These are phyloP conservation scores for Hypomecis atomaria DNA, from an alignment of 2,888 invertebrate species.

Conservation along the genomic window DNA sequence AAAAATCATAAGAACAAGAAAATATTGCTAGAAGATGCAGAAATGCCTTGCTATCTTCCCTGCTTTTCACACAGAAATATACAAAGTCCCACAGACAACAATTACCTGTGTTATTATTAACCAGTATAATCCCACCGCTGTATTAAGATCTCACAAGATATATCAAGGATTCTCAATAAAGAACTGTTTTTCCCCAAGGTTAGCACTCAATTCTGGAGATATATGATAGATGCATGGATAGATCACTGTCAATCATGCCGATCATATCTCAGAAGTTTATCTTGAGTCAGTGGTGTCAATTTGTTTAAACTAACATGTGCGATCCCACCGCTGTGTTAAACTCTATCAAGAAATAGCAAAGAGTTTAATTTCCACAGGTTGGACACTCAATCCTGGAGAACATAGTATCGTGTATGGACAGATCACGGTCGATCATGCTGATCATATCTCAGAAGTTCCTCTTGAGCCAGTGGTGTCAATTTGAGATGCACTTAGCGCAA, in stretches of 20 bases:
- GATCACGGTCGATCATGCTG: slow-evolving; percentile 86
- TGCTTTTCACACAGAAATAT: too few species aligned
- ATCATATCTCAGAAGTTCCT: slow-evolving; percentile 87
- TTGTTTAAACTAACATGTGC: slow-evolving; percentile 57
- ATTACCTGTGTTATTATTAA: too few species aligned
- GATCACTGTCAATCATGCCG: slow-evolving; percentile 86
- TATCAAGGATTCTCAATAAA: too few species aligned
- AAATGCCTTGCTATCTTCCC: too few species aligned
- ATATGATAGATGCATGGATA: slow-evolving; percentile 88
- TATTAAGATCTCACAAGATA: too few species aligned
- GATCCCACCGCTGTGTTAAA: too few species aligned
- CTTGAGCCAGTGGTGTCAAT: slow-evolving; percentile 89
- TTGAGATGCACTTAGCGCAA: slow-evolving; percentile 89
- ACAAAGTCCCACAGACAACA: too few species aligned
- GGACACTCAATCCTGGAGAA: slow-evolving; percentile 89
- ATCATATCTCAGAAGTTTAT: slow-evolving; percentile 87
- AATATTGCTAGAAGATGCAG: too few species aligned
- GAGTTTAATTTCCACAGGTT: slow-evolving; percentile 65
- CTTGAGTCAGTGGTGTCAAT: slow-evolving; percentile 89
- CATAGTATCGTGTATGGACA: slow-evolving; percentile 88
- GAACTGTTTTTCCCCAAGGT: slow-evolving; percentile 65
- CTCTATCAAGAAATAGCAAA: too few species aligned
- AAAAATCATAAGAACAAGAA: too few species aligned
- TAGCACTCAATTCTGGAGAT: slow-evolving; percentile 87
- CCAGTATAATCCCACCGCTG: too few species aligned